Base-by-base conservation (phyloP, 2,113 vertebrate genomes). In the Pseudorhombus dupliciocellatus region DNA sequence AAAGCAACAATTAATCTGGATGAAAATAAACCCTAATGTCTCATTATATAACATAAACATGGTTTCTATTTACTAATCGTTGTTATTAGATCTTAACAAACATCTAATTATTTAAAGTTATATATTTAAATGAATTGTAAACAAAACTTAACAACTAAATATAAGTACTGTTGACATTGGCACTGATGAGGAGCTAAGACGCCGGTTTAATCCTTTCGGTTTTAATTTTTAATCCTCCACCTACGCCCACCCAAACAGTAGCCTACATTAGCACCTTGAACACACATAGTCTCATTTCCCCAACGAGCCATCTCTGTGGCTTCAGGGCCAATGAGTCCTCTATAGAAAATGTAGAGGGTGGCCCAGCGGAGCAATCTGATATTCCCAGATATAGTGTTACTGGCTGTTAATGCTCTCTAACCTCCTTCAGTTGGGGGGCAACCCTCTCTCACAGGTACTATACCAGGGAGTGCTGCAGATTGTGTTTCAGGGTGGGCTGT, bases 381-480 rank as follows among this genome's bases (percentile, higher is more conserved):
- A 77, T 79, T 71, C 68, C 72, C 73, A 66, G 79, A 80, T 89
- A 88, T 91, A 82, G 61, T 84, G 72, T 91, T 91, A 90, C 90
- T 63, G 70, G 66, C 70, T 81, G 82, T 79, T 87, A 87, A 88
- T 74, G 80, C 85, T 84, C 73, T 80, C 73, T 87, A 86, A 81
- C 64, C 76, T 87, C 80, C 63, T 87, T 88, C 84, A 90, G 75
- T 80, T n/a, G 82, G 79, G 90, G 87, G 84, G 76, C 80, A 90
- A 71, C 77, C 86, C 88, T 89, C 77, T 78, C 71, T 62, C 71
- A 80, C 70, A 71, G 72, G 53, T 58, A 51, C 70, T 75, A 73
- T 73, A 80, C 61, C 70, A 81, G 50, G 83, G 83, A 80, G 80
- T 73, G 75, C 37, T 83, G 72, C 66, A 81, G 85, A 85, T 90